These are phyloP conservation scores for Glyptemys insculpta DNA, from an alignment of 2,797 vertebrate species.

Conservation along the genomic window DNA sequence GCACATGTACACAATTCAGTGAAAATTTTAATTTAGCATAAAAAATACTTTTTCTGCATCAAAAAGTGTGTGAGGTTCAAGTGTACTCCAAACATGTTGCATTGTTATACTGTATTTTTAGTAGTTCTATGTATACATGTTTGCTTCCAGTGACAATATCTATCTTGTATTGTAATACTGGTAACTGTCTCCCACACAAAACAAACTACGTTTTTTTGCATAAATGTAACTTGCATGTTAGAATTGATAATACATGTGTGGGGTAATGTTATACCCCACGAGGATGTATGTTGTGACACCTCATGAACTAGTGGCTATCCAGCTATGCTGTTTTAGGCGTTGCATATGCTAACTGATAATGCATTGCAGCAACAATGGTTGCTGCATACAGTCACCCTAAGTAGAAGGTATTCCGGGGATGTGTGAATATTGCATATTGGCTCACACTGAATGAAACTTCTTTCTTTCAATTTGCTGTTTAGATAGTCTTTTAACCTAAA, in stretches of 20 bases:
- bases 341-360: neutral
- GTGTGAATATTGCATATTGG: neutral
- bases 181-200: neutral
- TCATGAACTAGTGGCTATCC: neutral
- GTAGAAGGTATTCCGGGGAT: neutral
- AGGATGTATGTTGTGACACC: neutral
- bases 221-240: neutral
- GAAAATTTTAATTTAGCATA: neutral
- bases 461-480: neutral
- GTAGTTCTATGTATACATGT: neutral
- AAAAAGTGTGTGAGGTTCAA: neutral
- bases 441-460: neutral
- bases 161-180: neutral
- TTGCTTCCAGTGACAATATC: neutral
- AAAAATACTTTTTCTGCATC: neutral
- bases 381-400: neutral
- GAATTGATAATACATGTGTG: neutral
- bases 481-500: too few species aligned
- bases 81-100: neutral
- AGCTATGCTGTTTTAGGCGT: neutral
- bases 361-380: neutral
- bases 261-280: too few species aligned
- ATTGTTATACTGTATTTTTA: neutral
- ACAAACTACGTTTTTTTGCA: neutral
- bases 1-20: neutral